Percentiles rank a stretch among this genome's conserved stretches.
These are phyloP conservation scores for Microplitis manilae DNA, from an alignment of 2,888 invertebrate genomes.

Conservation along the genomic window DNA sequence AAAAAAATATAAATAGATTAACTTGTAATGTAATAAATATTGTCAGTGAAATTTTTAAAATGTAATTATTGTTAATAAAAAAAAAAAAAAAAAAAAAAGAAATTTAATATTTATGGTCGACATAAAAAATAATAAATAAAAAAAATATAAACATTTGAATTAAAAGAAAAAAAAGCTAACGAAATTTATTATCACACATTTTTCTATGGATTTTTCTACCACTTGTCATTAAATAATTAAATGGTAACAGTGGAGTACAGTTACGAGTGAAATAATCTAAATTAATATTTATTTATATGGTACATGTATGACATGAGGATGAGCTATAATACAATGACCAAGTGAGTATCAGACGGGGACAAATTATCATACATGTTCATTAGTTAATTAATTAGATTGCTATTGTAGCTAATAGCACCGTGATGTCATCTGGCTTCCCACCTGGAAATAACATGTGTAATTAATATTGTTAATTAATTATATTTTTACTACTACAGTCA, in stretches of 20 bases:
- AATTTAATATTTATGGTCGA: too few species aligned
- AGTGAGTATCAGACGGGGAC: conserved; percentile 10
- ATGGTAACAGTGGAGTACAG: background rate
- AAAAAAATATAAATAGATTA: too few species aligned
- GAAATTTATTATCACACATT: conserved; percentile 13
- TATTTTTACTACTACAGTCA: background rate
- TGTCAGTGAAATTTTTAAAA: background rate
- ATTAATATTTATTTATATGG: conserved; percentile 36
- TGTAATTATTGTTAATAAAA: background rate
- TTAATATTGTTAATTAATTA: background rate
- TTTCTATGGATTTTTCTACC: background rate
- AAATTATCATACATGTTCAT: conserved; percentile 42
- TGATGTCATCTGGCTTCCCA: conserved; percentile 99
- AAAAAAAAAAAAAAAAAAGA: background rate
- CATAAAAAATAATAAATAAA: background rate
- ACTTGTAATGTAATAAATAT: background rate
- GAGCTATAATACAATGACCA: conserved; percentile 70
- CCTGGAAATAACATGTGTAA: conserved; percentile 76
- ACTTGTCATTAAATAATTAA: background rate
- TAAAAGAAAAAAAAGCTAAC: background rate
- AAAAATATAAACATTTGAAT: background rate
- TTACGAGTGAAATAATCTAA: background rate
- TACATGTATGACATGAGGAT: conserved; percentile 65
- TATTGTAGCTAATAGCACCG: conserved; percentile 95
- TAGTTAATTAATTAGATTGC: conserved; percentile 72